Evolutionary conservation across 2,888 invertebrate genomes (phyloP).

Genomic region (Phytoseiulus persimilis): DNA sequence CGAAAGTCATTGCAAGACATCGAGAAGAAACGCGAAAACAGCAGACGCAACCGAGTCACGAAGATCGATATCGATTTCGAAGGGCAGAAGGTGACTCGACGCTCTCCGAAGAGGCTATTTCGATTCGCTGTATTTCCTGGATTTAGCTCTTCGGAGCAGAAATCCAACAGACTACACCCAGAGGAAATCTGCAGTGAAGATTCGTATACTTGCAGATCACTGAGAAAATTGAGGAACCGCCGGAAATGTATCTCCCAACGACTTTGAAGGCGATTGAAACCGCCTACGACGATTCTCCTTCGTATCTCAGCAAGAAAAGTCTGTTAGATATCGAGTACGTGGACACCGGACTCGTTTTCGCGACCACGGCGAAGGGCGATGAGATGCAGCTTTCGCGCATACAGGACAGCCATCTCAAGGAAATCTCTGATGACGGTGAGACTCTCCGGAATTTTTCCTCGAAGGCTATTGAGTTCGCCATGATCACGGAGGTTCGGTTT

Average conservation of each 20-base stretch:
- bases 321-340: conserved; percentile 34
- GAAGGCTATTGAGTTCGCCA: no score
- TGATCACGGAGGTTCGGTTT: no score
- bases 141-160: no score
- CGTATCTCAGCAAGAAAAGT: conserved; percentile 14
- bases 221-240: conserved; percentile 25
- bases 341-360: conserved; percentile 21
- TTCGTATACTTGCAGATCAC: conserved; percentile 45
- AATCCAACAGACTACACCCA: no score
- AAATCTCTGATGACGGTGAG: conserved; percentile 64
- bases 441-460: no score
- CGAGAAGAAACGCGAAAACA: conserved; percentile 58
- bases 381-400: conserved; percentile 46
- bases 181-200: no score
- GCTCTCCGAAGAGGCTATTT: no score
- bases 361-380: conserved; percentile 14
- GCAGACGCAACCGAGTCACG: conserved; percentile 58
- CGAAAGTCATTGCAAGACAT: conserved; percentile 55
- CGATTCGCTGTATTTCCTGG: no score
- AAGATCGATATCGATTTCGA: conserved; percentile 71
- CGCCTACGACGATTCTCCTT: not conserved
- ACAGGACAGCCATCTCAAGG: conserved; percentile 68
- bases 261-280: conserved; percentile 36
- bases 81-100: conserved; percentile 54
- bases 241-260: conserved; percentile 25